Base-by-base conservation (phyloP, 2,113 vertebrate genomes). In the Macrotus californicus region DNA sequence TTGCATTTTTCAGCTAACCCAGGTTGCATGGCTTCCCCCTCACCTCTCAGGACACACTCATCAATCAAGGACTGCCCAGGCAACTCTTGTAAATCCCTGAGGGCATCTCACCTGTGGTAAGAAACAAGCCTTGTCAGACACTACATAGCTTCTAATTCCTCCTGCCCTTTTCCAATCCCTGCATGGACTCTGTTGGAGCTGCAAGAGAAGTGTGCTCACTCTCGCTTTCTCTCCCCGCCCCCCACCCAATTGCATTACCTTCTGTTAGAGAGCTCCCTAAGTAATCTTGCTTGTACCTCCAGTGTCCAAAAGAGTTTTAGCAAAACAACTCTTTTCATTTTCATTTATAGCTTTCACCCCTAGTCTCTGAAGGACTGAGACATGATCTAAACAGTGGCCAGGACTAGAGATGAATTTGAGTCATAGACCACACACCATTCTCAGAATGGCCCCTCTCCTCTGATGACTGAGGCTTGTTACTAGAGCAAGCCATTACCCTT, bases 341-440 rank as follows among this genome's bases (percentile, higher is more conserved):
- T 92, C 50, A 61, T 69, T 86, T 95, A 73, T 29, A 64, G 61
- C 43, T 87, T 95, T 89, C 43, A 39, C 43, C 61, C 92, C 76
- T 92, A 56, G 11, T 88, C 46, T 94, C 39, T 93, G 46, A 88
- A 96, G 48, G 26, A 84, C 26, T 75, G 54, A 94, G 76, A 93
- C 50, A 41, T 56, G 21, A 46, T 82, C 75, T 81, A 88, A 95
- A 95, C 5, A 7, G 54, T 69, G 31, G 36, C 34, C 39, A 87
- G 24, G 13, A 31, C 39, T 86, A 22, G 41, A 87, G 59, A 88
- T 6, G 81, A 85, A 66, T 84, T 9, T 88, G 83, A 95, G 39
- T 94, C 76, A 94, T 21, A 61, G 54, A 91, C 9, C 81, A 13
- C 39, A 75, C 7, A 84, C 29, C 39, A 72, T 91, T 95, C 70